A percentile compares a stretch with the other conserved stretches of the same genome.
phyloP scores from a whole-genome alignment of 2,113 vertebrate genomes.

The Dicentrarchus labrax region DNA sequence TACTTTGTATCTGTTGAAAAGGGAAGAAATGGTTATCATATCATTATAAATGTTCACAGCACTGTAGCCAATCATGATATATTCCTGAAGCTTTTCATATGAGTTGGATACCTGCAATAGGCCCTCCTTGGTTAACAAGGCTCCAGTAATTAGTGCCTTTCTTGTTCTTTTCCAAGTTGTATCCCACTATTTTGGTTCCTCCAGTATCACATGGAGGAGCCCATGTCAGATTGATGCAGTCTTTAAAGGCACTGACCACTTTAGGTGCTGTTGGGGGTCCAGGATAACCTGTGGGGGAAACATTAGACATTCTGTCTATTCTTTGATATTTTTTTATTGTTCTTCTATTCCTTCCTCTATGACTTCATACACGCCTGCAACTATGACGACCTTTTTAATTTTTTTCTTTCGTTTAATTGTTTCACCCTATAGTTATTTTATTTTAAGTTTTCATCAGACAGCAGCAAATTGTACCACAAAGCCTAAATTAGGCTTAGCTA shows the following conservation, averaged over 20 bases:
- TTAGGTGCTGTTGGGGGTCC: conserved; percentile 86
- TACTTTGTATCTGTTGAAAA: conserved; percentile 84
- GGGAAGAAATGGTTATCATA: background rate
- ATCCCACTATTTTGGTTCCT: conserved; percentile 87
- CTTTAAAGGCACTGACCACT: conserved; percentile 85
- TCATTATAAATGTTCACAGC: background rate
- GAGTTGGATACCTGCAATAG: conserved; percentile 81
- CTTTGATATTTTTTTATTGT: background rate
- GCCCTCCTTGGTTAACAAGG: conserved; percentile 83
- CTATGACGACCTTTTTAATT: background rate
- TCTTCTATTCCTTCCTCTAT: no score
- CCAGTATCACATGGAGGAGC: conserved; percentile 83
- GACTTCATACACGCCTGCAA: background rate
- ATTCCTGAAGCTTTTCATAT: background rate
- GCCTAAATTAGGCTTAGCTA: background rate
- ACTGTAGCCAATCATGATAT: background rate
- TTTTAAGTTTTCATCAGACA: background rate
- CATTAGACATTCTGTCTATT: background rate
- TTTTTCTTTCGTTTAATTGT: background rate
- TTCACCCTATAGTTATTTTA: background rate
- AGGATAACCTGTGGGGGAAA: conserved; percentile 83
- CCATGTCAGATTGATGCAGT: conserved; percentile 88
- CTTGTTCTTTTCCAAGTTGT: conserved; percentile 91
- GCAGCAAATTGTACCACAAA: background rate
- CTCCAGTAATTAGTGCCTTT: conserved; percentile 89